A percentile compares a stretch with the other conserved stretches of the same genome.
phyloP scores from a whole-genome alignment of 2,113 vertebrate species.

The Seriola dumerili region DNA sequence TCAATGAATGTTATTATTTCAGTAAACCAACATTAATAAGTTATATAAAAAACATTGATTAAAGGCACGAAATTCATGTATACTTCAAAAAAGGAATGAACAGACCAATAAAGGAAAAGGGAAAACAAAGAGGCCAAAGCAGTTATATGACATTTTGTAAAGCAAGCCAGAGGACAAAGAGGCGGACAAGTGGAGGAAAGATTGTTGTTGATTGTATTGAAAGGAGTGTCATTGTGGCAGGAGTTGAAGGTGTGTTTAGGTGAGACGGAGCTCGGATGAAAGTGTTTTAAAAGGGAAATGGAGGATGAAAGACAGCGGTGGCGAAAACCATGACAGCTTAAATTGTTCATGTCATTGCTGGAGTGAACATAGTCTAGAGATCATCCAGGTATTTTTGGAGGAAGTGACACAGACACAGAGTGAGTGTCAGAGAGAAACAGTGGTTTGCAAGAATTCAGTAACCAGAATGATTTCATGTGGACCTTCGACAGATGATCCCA shows the following conservation, averaged over 20 bases:
- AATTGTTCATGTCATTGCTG: conserved; percentile 59
- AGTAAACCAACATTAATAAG: conserved; percentile 9
- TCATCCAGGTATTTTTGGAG: background rate
- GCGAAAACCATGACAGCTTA: conserved; percentile 40
- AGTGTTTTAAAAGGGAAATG: conserved; percentile 57
- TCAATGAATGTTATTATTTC: conserved; percentile 10
- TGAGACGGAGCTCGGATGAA: conserved; percentile 16
- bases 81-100: background rate
- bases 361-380: background rate
- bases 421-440: background rate
- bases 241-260: conserved; percentile 34
- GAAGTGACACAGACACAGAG: background rate
- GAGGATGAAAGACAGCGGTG: conserved; percentile 57
- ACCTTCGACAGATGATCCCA: background rate
- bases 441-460: background rate
- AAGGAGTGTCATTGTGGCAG: conserved; percentile 28
- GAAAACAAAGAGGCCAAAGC: background rate
- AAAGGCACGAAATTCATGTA: background rate
- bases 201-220: background rate
- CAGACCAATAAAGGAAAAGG: background rate
- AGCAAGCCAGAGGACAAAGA: conserved; percentile 11
- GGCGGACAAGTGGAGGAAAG: conserved; percentile 5
- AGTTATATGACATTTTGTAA: conserved; percentile 1
- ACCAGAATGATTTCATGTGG: background rate
- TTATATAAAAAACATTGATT: background rate